Evolutionary conservation across 2,797 vertebrate genomes (phyloP).

Genomic region (Periophthalmus magnuspinnatus): DNA sequence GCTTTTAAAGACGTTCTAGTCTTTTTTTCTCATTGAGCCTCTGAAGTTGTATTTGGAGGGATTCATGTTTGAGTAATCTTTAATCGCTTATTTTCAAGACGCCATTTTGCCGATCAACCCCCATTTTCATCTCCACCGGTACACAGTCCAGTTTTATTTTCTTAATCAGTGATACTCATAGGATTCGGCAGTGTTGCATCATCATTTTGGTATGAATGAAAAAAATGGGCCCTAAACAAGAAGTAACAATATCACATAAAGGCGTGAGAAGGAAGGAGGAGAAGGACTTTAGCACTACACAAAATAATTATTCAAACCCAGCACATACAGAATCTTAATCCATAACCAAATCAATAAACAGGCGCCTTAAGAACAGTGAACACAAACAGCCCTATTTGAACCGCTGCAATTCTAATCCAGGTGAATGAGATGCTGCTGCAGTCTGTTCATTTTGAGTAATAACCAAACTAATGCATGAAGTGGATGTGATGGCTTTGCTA

Average conservation of each 20-base stretch:
- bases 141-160: too few species aligned
- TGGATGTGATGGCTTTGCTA: neutral
- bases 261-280: conserved; percentile 5
- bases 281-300: conserved; percentile 28
- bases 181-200: too few species aligned
- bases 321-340: neutral
- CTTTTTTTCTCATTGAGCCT: too few species aligned
- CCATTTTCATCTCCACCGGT: too few species aligned
- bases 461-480: neutral
- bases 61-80: too few species aligned
- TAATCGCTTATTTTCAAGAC: too few species aligned
- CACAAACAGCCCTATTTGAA: conserved; percentile 32
- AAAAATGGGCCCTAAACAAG: neutral
- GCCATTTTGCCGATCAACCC: too few species aligned
- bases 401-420: conserved; percentile 16
- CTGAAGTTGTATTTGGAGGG: too few species aligned
- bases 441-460: neutral
- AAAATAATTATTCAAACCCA: neutral
- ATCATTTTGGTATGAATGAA: too few species aligned
- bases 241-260: conserved; percentile 10
- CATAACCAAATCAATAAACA: too few species aligned
- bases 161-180: too few species aligned
- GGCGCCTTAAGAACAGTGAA: conserved; percentile 4
- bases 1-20: too few species aligned
- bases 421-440: conserved; percentile 51